Percentiles rank a stretch among this genome's conserved stretches.
phyloP scores from a whole-genome alignment of 2,888 invertebrate genomes.

The Melanchra persicariae region DNA sequence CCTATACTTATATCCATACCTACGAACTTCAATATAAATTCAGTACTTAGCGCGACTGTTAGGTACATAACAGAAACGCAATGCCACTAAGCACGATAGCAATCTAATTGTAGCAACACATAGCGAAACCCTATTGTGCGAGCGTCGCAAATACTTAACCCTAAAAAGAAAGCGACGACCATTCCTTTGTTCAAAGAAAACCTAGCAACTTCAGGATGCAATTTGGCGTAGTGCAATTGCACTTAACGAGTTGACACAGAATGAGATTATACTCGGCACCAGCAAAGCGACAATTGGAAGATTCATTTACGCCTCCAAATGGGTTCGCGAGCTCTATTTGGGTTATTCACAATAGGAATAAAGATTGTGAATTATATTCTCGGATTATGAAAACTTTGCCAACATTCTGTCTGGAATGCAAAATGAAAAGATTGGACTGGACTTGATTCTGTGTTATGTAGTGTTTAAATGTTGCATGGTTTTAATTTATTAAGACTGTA shows the following conservation, averaged over 20 bases:
- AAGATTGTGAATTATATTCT: conserved; percentile 58
- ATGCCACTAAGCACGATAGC: conserved; percentile 45
- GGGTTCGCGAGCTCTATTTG: conserved; percentile 57
- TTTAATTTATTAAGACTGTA: background rate
- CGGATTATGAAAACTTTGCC: conserved; percentile 55
- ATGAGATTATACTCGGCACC: conserved; percentile 70
- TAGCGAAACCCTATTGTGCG: conserved; percentile 52
- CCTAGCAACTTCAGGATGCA: conserved; percentile 65
- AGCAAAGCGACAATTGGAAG: conserved; percentile 70
- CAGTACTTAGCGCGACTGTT: conserved; percentile 34
- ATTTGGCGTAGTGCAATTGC: conserved; percentile 71
- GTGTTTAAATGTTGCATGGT: background rate
- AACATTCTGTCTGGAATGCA: conserved; percentile 43
- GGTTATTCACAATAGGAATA: conserved; percentile 60
- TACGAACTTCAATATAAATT: conserved; percentile 40
- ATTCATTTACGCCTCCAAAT: conserved; percentile 71
- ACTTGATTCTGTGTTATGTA: conserved; percentile 16
- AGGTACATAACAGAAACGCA: conserved; percentile 29
- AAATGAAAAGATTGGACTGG: conserved; percentile 28
- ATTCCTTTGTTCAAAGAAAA: conserved; percentile 68
- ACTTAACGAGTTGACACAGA: conserved; percentile 74
- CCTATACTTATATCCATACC: conserved; percentile 18
- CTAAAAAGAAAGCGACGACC: conserved; percentile 61
- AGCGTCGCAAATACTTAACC: conserved; percentile 56
- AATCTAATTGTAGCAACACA: conserved; percentile 58